Base-by-base conservation (phyloP, 2,797 vertebrate species). In the Leptoclinus maculatus region DNA sequence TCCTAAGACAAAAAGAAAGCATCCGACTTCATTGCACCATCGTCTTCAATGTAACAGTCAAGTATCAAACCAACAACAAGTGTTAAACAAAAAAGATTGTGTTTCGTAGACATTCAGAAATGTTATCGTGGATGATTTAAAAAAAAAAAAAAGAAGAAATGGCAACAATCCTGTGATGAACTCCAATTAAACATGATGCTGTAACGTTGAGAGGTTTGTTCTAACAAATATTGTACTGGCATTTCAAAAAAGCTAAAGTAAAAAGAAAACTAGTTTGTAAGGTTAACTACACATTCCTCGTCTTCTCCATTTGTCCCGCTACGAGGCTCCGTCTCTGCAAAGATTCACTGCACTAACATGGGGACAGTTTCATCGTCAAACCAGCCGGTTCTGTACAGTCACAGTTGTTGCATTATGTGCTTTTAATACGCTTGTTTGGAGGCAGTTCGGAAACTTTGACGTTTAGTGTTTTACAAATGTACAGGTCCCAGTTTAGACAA, bases 21-120 rank as follows among this genome's bases (percentile, higher is more conserved):
- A 17, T 86, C 82, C 64, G 72, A 89, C 91, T 93, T 94, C 93
- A 94, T 94, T 90, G 88, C 93, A 94, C 91, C 91, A 36, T 87
- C 73, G 68, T 71, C 85, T 90, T 91, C 83, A 86, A 83, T 32
- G 79, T 91, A 93, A 94, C 88, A 92, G 88, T 93, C 92, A 91
- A 91, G 90, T 85, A 89, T 91, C 68, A 79, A 34, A 89, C 66
- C 64, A 59, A 76, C 41, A 71, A 80, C 71, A 71, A 51, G 57
- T 12, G 68, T 68, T 38, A 60, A 58, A 71, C 8, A 74, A 79
- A 74, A 79, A 45, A 65, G 36, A 78, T 49, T 68, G 54, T 64
- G 53, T 83, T 78, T 73, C 5, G 1, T 65, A 78, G 66, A 90
- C 86, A 84, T 89, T 88, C 71, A 78, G 63, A 68, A 32, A 45